Conservation (phyloP, 2,888 invertebrate genomes). For the Ernsta delagoae region DNA sequence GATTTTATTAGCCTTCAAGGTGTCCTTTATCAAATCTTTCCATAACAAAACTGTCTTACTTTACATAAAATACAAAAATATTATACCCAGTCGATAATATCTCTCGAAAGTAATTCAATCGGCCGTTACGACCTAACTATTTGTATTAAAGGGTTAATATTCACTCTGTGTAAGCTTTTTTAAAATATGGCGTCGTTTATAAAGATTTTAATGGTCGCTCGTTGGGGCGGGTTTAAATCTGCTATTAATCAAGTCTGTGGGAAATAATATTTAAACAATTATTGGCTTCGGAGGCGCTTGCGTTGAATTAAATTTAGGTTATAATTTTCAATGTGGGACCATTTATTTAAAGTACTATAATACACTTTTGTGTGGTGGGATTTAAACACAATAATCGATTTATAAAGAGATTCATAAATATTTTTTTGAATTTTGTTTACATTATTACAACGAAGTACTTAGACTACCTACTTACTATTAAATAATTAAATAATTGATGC, state of each 20-base stretch:
- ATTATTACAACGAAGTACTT: too few species aligned
- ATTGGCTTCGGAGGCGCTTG: slow-evolving; percentile 31
- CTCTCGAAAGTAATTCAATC: not conserved
- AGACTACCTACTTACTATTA: too few species aligned
- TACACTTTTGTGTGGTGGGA: not conserved
- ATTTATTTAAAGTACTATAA: not conserved
- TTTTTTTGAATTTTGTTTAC: not conserved
- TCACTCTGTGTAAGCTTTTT: slow-evolving; percentile 41
- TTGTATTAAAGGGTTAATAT: slow-evolving; percentile 51
- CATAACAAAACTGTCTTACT: not conserved
- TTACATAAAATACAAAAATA: not conserved
- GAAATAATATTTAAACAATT: slow-evolving; percentile 39
- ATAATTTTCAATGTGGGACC: slow-evolving; percentile 17
- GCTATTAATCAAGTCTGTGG: slow-evolving; percentile 68
- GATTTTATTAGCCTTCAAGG: too few species aligned
- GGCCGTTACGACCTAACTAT: slow-evolving; percentile 11
- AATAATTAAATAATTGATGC: too few species aligned
- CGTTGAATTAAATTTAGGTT: slow-evolving; percentile 21
- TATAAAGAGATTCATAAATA: not conserved
- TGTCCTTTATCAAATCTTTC: too few species aligned
- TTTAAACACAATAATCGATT: not conserved
- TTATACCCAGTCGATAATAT: not conserved
- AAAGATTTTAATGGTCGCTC: slow-evolving; percentile 63
- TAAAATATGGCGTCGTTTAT: slow-evolving; percentile 56
- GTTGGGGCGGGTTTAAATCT: slow-evolving; percentile 57